A percentile compares a stretch with the other conserved stretches of the same genome.
phyloP scores from a whole-genome alignment of 2,888 invertebrate genomes.

The Galerucella pusilla region DNA sequence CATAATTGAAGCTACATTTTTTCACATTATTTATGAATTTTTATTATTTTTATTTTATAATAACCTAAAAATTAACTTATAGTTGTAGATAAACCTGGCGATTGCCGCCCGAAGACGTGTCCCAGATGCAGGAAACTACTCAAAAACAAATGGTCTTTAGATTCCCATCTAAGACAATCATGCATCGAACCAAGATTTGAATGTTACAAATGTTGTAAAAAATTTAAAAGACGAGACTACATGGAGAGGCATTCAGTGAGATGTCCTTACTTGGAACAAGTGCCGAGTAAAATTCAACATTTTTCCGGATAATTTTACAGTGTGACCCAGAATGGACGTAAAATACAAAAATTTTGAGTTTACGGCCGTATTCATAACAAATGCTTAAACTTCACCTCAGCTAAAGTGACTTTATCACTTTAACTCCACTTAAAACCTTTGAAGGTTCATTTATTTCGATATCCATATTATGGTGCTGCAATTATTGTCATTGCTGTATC shows the following conservation, averaged over 20 bases:
- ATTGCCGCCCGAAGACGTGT: background rate
- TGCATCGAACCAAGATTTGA: constrained; percentile 43
- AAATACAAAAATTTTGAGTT: too few species aligned
- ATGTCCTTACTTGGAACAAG: constrained; percentile 3
- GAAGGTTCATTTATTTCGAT: too few species aligned
- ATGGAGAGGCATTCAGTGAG: constrained; percentile 16
- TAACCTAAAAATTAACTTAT: background rate
- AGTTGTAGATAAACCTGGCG: background rate
- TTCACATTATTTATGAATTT: background rate
- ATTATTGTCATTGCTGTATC: too few species aligned
- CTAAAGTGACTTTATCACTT: too few species aligned
- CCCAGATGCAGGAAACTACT: constrained; percentile 45
- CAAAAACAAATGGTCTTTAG: constrained; percentile 72
- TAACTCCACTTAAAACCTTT: too few species aligned
- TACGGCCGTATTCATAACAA: too few species aligned
- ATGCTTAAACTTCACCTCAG: too few species aligned
- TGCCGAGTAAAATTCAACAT: too few species aligned
- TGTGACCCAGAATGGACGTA: too few species aligned
- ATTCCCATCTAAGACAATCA: constrained; percentile 31
- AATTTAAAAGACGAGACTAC: constrained; percentile 40
- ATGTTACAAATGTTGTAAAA: constrained; percentile 37
- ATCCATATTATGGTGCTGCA: too few species aligned
- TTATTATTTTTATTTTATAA: background rate
- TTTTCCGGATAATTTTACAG: too few species aligned
- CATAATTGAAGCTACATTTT: too few species aligned